Conservation (phyloP, 2,888 invertebrate species). For the Nomada hirtipes region DNA sequence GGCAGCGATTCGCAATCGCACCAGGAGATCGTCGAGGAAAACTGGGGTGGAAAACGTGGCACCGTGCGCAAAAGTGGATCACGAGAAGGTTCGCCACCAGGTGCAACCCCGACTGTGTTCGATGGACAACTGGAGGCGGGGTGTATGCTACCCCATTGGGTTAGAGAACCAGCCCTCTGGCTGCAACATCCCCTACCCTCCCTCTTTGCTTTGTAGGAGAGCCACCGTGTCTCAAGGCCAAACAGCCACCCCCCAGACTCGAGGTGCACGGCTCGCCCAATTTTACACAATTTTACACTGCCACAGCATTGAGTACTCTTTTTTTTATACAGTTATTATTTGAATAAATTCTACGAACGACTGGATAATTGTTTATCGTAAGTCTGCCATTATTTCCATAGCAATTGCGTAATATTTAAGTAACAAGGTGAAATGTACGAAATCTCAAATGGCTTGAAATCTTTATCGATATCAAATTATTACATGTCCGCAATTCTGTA, state of each 20-base stretch:
- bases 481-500: too few relatives aligned
- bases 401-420: too few relatives aligned
- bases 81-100: constrained; percentile 49
- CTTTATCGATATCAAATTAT: too few relatives aligned
- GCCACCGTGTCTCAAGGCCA: constrained; percentile 72
- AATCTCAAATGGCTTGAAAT: too few relatives aligned
- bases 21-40: background rate
- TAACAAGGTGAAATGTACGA: too few relatives aligned
- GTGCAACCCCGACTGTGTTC: constrained; percentile 71
- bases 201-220: constrained; percentile 58
- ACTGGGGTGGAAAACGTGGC: constrained; percentile 34
- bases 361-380: too few relatives aligned
- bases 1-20: background rate
- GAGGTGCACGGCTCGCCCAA: background rate
- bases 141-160: constrained; percentile 60
- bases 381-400: too few relatives aligned
- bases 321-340: background rate
- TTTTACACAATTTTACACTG: background rate
- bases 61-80: constrained; percentile 16
- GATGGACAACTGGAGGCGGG: constrained; percentile 72
- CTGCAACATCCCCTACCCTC: constrained; percentile 75
- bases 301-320: background rate
- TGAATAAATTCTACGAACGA: too few relatives aligned
- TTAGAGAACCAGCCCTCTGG: constrained; percentile 67
- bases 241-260: constrained; percentile 40